These are phyloP conservation scores for Drosophila leontia DNA, from an alignment of 1,140 invertebrate species.

Conservation along the genomic window DNA sequence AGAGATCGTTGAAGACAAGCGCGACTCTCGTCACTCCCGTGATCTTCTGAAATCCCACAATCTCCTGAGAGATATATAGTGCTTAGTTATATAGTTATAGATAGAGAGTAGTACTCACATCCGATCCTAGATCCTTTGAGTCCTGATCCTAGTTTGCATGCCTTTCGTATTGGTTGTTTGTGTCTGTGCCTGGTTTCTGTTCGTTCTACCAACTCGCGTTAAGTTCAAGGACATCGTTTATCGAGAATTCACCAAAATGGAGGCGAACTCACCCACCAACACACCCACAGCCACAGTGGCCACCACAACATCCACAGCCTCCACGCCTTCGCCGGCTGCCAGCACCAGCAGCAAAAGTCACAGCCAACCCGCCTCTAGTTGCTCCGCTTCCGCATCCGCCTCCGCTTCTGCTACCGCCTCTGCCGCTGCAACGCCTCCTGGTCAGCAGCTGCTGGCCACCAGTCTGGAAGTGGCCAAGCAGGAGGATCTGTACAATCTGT, in stretches of 20 bases:
- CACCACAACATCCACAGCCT: slow-evolving; percentile 35
- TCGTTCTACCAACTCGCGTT: slow-evolving; percentile 20
- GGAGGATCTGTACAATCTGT: slow-evolving; percentile 77
- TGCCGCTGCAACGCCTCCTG: slow-evolving; percentile 28
- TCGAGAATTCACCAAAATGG: slow-evolving; percentile 38
- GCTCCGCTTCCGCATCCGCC: slow-evolving; percentile 22
- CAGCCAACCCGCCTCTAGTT: slow-evolving; percentile 54
- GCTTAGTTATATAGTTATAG: slow-evolving; percentile 19
- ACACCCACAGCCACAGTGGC: slow-evolving; percentile 46
- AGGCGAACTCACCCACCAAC: slow-evolving; percentile 57
- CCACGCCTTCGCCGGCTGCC: slow-evolving; percentile 47
- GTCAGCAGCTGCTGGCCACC: slow-evolving; percentile 54
- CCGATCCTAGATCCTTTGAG: slow-evolving; percentile 30
- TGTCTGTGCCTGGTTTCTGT: slow-evolving; percentile 58
- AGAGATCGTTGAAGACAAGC: slow-evolving; percentile 51
- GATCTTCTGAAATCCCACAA: slow-evolving; percentile 5
- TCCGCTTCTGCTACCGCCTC: slow-evolving; percentile 26
- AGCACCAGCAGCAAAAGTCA: slow-evolving; percentile 45
- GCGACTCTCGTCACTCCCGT: slow-evolving; percentile 40
- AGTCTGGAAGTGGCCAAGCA: slow-evolving; percentile 58
- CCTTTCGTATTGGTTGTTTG: slow-evolving; percentile 59
- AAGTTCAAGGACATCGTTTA: slow-evolving; percentile 15
- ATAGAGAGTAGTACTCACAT: slow-evolving; percentile 41
- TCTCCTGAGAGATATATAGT: slow-evolving; percentile 6
- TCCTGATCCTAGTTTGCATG: slow-evolving; percentile 60